Percentiles rank a stretch among this genome's conserved stretches.
Evolutionary conservation across 2,888 invertebrate species (phyloP).

Genomic region (Sycophila texana): DNA sequence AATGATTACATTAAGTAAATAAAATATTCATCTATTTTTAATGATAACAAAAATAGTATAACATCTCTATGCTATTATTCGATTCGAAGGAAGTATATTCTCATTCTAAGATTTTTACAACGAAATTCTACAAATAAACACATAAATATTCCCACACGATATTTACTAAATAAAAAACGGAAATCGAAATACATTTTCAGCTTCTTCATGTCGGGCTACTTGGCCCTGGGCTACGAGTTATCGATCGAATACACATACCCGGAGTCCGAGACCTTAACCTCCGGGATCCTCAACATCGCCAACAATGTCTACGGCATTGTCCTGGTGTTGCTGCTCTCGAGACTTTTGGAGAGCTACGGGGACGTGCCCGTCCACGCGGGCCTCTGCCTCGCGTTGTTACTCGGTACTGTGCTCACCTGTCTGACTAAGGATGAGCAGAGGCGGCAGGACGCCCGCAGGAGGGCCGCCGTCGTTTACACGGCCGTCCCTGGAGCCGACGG

Average conservation of each 20-base stretch:
- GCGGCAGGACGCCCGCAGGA: constrained; percentile 64
- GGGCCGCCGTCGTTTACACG: neutral
- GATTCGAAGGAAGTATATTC: too few species aligned
- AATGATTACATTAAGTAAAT: too few species aligned
- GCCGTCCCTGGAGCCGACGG: neutral
- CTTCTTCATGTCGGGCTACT: constrained; percentile 85
- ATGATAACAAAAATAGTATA: too few species aligned
- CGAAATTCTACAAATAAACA: too few species aligned
- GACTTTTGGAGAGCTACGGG: constrained; percentile 66
- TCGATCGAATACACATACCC: constrained; percentile 86
- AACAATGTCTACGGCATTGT: constrained; percentile 71
- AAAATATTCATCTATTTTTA: too few species aligned
- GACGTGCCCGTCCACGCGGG: constrained; percentile 71
- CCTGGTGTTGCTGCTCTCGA: constrained; percentile 68
- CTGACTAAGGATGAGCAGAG: constrained; percentile 69
- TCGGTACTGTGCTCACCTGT: constrained; percentile 68
- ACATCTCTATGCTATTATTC: too few species aligned
- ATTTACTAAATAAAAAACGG: too few species aligned
- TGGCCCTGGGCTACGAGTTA: constrained; percentile 85
- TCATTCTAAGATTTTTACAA: too few species aligned
- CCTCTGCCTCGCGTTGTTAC: constrained; percentile 64
- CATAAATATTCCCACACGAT: too few species aligned
- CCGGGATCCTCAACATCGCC: constrained; percentile 82
- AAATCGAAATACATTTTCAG: constrained; percentile 70
- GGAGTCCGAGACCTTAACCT: constrained; percentile 83